A percentile compares a stretch with the other conserved stretches of the same genome.
These are phyloP conservation scores for Euura saliciscinereae DNA, from an alignment of 1,140 invertebrate species.

Conservation along the genomic window DNA sequence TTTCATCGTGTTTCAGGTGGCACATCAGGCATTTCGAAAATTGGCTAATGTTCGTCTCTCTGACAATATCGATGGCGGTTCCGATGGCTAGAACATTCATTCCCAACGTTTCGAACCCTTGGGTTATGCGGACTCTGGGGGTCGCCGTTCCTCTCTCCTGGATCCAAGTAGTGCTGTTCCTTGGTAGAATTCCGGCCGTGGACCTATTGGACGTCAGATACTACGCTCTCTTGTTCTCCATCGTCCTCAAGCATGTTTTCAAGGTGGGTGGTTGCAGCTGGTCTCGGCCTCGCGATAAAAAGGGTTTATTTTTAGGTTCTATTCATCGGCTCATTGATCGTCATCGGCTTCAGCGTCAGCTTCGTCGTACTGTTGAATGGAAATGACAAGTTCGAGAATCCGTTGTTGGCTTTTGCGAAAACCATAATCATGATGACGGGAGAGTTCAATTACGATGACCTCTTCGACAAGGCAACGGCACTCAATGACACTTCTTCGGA, in stretches of 20 bases:
- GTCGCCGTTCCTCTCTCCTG: constrained; percentile 59
- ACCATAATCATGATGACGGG: constrained; percentile 67
- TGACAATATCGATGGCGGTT: constrained; percentile 31
- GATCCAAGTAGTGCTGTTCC: constrained; percentile 61
- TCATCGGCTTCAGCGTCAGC: constrained; percentile 64
- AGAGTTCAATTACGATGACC: constrained; percentile 62
- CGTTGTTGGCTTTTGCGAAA: constrained; percentile 57
- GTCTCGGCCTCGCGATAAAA: too few species aligned
- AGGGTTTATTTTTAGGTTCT: too few species aligned
- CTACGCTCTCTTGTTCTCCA: too few species aligned
- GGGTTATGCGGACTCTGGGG: constrained; percentile 53
- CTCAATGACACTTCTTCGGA: neutral
- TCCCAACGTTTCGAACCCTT: constrained; percentile 20
- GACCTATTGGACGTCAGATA: too few species aligned
- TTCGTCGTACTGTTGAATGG: constrained; percentile 61
- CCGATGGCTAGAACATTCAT: constrained; percentile 3
- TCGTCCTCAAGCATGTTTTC: too few species aligned
- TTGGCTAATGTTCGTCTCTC: constrained; percentile 42
- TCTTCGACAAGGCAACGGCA: constrained; percentile 34
- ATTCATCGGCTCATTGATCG: constrained; percentile 51
- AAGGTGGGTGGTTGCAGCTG: too few species aligned
- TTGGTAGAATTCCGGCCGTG: constrained; percentile 58
- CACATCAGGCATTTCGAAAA: constrained; percentile 43
- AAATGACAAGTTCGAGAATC: constrained; percentile 52
- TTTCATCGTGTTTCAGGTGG: constrained; percentile 23